phyloP scores from a whole-genome alignment of 2,888 invertebrate genomes.

The Crocallis elinguaria region DNA sequence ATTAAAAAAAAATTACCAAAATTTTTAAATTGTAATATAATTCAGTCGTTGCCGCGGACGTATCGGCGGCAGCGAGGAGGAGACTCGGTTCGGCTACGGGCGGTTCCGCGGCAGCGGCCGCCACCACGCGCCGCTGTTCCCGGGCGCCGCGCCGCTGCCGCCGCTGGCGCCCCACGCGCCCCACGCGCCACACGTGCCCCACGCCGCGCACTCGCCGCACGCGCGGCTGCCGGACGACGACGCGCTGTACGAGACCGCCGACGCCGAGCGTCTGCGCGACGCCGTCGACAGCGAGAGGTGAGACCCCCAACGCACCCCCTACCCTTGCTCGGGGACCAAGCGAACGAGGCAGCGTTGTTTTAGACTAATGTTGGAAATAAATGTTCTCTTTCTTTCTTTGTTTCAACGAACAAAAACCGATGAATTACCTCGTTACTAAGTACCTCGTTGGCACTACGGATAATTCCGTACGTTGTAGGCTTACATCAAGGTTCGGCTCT shows the following conservation, averaged over 20 bases:
- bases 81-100: conserved; percentile 90
- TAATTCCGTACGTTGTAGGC: no score
- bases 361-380: no score
- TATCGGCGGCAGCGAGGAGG: conserved; percentile 82
- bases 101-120: conserved; percentile 83
- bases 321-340: neutral
- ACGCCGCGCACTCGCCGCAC: conserved; percentile 66
- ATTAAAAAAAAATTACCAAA: neutral
- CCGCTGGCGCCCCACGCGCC: conserved; percentile 71
- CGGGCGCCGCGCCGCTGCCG: conserved; percentile 70
- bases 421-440: no score
- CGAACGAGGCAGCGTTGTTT: no score
- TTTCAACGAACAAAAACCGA: no score
- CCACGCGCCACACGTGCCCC: conserved; percentile 75
- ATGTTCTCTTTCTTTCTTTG: no score
- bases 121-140: conserved; percentile 70
- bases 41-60: conserved; percentile 84
- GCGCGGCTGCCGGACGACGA: conserved; percentile 89
- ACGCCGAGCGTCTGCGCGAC: conserved; percentile 89
- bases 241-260: conserved; percentile 94
- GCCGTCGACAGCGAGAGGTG: conserved; percentile 96
- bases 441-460: no score
- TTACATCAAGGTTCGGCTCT: no score
- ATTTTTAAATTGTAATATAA: neutral
- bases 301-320: conserved; percentile 46